Percentiles rank a stretch among this genome's conserved stretches.
phyloP scores from a whole-genome alignment of 2,113 vertebrate species.

The Dasypus novemcinctus region DNA sequence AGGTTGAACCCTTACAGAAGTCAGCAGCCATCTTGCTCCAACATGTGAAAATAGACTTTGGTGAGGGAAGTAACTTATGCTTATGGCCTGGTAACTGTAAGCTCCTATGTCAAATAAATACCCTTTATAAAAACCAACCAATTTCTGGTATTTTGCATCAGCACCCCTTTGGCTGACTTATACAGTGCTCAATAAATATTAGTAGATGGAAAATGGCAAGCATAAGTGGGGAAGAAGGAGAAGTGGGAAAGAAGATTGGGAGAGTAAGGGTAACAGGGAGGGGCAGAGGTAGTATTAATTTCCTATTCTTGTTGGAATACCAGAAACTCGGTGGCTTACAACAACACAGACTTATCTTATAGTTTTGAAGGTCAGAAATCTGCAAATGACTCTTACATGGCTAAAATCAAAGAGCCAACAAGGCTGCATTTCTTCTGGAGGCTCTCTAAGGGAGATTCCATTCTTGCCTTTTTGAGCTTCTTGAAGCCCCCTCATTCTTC shows the following conservation, averaged over 20 bases:
- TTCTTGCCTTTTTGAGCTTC: not conserved
- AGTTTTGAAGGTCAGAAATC: not conserved
- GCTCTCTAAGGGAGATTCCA: not conserved
- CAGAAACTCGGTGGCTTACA: not conserved
- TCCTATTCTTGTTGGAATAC: not conserved
- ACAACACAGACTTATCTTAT: not conserved
- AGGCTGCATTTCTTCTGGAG: not conserved
- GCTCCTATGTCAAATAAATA: no score
- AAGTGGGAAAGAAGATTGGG: not conserved
- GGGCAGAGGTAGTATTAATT: not conserved
- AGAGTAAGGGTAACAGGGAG: not conserved
- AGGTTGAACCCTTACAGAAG: no score
- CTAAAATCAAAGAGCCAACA: no score
- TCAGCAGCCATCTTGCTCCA: no score
- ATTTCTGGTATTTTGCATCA: no score
- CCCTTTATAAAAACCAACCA: no score
- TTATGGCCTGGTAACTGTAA: no score
- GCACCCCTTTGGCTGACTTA: no score
- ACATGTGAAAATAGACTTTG: no score
- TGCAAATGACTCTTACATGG: not conserved
- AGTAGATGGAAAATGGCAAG: not conserved
- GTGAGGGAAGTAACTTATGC: no score
- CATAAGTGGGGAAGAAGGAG: not conserved
- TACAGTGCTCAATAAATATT: not conserved
- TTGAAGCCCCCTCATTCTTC: not conserved